Base-by-base conservation (phyloP, 2,888 invertebrate species). In the Acronicta psi region DNA sequence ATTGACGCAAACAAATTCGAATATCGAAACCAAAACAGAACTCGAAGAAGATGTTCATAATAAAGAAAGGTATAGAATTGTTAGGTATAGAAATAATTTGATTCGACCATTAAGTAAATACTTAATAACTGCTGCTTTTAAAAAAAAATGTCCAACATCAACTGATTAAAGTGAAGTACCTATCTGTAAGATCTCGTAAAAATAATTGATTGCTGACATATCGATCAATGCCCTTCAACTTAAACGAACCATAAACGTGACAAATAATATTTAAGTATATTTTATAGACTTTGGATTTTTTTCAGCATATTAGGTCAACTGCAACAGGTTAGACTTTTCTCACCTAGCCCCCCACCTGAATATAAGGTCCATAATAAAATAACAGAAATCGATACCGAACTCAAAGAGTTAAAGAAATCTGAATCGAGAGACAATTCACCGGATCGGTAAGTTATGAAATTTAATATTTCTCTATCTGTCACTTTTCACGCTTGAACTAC, bases 241-340 rank as follows among this genome's bases (percentile, higher is more conserved):
- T 29, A 11, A 29, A 11, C 11, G 11, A 29, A 29, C 2, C 11
- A 2, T 29, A 29, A 25, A 29, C 29, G 2, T 29, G 3, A 20
- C 5, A 25, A 25, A 9, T 9, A 25, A 25, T 25, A 9, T 25
- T 25, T 9, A 25, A 7, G 7, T 23, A 25, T 0, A 25, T 25
- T 29, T 25, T 25, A 9, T 25, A 25, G 7, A 9, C 8, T 25
- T 42, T 42, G 42, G 13, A 13, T n/a, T 49, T 13, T 7, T 77
- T 77, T 34, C 66, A 82, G 83, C 18, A 46, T 68, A 13, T 34
- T 83, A 13, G 51, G 82, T 13, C 69, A 81, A 13, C 49, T 79
- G 18, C 87, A 86, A 36, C 88, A 85, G 70, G 79, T 90, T 2
- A 67, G 80, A 0, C 75, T 88, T 8, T 83, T 85, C 44, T 51